Evolutionary conservation across 2,113 vertebrate genomes (phyloP).

Genomic region (Coregonus clupeaformis): DNA sequence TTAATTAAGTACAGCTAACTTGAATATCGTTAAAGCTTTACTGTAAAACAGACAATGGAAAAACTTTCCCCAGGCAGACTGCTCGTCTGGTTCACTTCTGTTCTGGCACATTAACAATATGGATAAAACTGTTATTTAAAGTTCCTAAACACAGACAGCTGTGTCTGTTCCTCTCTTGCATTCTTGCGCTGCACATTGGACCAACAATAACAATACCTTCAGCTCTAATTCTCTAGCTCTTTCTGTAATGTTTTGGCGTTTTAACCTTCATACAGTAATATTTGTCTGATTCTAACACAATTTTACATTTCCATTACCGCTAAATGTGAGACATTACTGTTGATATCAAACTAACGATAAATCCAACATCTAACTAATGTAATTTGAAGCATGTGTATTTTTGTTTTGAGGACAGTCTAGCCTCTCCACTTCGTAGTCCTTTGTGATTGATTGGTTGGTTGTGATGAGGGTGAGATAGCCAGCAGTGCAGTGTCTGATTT

Average conservation of each 20-base stretch:
- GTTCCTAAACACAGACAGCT: constrained; percentile 34
- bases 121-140: constrained; percentile 38
- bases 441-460: background rate
- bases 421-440: background rate
- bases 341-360: too few relatives aligned
- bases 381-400: background rate
- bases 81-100: constrained; percentile 16
- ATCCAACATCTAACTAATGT: too few relatives aligned
- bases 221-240: constrained; percentile 18
- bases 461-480: background rate
- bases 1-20: background rate
- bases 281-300: too few relatives aligned
- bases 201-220: constrained; percentile 42
- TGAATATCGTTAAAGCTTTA: constrained; percentile 13
- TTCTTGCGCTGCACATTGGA: constrained; percentile 15
- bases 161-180: constrained; percentile 32
- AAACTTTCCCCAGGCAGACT: constrained; percentile 21
- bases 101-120: constrained; percentile 34
- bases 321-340: background rate
- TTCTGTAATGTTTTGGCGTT: background rate
- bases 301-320: background rate
- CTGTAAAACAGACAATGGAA: constrained; percentile 35
- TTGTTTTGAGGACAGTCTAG: background rate
- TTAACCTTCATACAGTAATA: background rate
- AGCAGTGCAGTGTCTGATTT: background rate